Percentiles rank a stretch among this genome's conserved stretches.
Evolutionary conservation across 2,797 vertebrate species (phyloP).

Genomic region (Moxostoma hubbsi): DNA sequence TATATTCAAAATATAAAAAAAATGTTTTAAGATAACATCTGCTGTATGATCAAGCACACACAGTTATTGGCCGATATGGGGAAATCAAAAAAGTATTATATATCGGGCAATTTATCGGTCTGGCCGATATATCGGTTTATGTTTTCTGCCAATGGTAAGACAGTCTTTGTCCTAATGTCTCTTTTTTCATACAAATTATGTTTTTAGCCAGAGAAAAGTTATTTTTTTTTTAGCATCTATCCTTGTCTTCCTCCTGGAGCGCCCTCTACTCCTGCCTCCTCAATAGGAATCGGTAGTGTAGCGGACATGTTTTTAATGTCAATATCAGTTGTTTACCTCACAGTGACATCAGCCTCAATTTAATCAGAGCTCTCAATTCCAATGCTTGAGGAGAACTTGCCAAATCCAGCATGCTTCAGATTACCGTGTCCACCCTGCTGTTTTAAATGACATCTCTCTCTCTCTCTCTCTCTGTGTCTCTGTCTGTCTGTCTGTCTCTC

Average conservation of each 20-base stretch:
- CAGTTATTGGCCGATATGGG: too few species aligned
- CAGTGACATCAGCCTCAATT: background rate
- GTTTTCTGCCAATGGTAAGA: too few species aligned
- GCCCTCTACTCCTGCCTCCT: constrained; percentile 77
- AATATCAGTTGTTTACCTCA: background rate
- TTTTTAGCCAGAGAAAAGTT: too few species aligned
- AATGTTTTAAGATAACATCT: too few species aligned
- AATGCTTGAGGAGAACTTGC: background rate
- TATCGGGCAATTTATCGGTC: too few species aligned
- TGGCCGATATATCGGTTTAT: too few species aligned
- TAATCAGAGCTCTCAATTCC: constrained; percentile 18
- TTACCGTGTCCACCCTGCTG: background rate
- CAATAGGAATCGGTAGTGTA: constrained; percentile 74
- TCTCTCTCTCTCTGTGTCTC: background rate
- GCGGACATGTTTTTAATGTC: background rate
- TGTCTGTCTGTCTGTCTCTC: constrained; percentile 1
- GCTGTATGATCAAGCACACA: too few species aligned
- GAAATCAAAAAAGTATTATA: too few species aligned
- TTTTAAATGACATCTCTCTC: constrained; percentile 4
- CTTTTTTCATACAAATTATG: too few species aligned
- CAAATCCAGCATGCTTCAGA: constrained; percentile 15
- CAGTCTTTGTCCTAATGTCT: too few species aligned
- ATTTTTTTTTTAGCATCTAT: too few species aligned
- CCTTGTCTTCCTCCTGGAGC: constrained; percentile 66
- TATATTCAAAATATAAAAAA: too few species aligned